These are phyloP conservation scores for Marasmarcha lunaedactyla DNA, from an alignment of 2,888 invertebrate genomes.

Conservation along the genomic window DNA sequence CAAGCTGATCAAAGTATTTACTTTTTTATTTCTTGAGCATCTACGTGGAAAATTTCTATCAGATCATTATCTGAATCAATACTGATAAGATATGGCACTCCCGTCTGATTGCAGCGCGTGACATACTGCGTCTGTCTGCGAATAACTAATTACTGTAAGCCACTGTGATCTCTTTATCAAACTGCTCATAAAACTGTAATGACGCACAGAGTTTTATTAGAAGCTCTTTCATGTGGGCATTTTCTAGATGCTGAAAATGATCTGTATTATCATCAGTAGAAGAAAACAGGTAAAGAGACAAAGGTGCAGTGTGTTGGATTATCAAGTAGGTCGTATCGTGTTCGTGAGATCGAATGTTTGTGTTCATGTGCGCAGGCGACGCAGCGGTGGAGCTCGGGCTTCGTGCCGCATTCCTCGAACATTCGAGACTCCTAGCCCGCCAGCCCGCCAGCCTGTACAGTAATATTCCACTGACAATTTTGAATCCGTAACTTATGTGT, in stretches of 20 bases:
- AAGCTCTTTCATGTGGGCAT: too few relatives aligned
- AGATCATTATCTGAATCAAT: constrained; percentile 33
- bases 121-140: constrained; percentile 35
- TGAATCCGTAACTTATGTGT: constrained; percentile 28
- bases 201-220: too few relatives aligned
- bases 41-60: constrained; percentile 49
- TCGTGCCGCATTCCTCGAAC: constrained; percentile 21
- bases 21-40: constrained; percentile 21
- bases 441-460: constrained; percentile 23
- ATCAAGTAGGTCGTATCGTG: too few relatives aligned
- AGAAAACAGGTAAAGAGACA: too few relatives aligned
- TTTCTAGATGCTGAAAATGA: too few relatives aligned
- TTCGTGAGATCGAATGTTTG: too few relatives aligned
- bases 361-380: too few relatives aligned
- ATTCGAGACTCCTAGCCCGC: constrained; percentile 41
- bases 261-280: too few relatives aligned
- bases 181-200: too few relatives aligned
- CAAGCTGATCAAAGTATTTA: too few relatives aligned
- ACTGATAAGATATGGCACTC: constrained; percentile 58
- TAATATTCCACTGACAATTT: constrained; percentile 54
- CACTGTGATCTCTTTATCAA: constrained; percentile 19
- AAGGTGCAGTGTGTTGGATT: too few relatives aligned
- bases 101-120: constrained; percentile 35
- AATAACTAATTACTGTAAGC: too few relatives aligned
- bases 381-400: neutral